Conservation (phyloP, 1,140 invertebrate species). For the Ceratina calcarata region DNA sequence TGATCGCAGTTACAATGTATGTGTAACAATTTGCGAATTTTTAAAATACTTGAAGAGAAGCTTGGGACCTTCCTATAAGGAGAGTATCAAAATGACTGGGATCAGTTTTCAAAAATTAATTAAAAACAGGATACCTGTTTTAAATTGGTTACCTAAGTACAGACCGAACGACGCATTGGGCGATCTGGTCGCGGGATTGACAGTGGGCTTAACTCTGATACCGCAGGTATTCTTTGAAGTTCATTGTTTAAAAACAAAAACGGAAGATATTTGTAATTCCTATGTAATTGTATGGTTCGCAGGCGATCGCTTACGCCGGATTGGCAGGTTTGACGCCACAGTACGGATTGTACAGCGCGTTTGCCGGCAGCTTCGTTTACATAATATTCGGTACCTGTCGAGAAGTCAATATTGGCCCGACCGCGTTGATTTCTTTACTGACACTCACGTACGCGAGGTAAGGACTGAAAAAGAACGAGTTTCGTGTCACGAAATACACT, state of each 20-base stretch:
- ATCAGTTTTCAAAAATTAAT: conserved; percentile 41
- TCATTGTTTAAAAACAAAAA: background rate
- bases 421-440: conserved; percentile 87
- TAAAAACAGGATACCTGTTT: conserved; percentile 74
- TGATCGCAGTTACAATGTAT: background rate
- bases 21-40: background rate
- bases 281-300: conserved; percentile 57
- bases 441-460: conserved; percentile 84
- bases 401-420: conserved; percentile 91
- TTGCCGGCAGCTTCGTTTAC: conserved; percentile 91
- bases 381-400: conserved; percentile 90
- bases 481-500: background rate
- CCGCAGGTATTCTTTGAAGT: conserved; percentile 77
- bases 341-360: conserved; percentile 93
- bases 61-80: too few relatives aligned
- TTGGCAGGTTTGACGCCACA: conserved; percentile 87
- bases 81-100: conserved; percentile 39
- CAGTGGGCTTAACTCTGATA: conserved; percentile 81
- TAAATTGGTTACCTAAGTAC: conserved; percentile 80
- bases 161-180: conserved; percentile 71
- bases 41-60: background rate
- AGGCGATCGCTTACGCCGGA: conserved; percentile 89
- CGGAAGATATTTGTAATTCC: background rate
- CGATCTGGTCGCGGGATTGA: conserved; percentile 83
- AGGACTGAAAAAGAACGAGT: background rate